These are phyloP conservation scores for Pipra filicauda DNA, from an alignment of 2,113 vertebrate genomes.

Conservation along the genomic window DNA sequence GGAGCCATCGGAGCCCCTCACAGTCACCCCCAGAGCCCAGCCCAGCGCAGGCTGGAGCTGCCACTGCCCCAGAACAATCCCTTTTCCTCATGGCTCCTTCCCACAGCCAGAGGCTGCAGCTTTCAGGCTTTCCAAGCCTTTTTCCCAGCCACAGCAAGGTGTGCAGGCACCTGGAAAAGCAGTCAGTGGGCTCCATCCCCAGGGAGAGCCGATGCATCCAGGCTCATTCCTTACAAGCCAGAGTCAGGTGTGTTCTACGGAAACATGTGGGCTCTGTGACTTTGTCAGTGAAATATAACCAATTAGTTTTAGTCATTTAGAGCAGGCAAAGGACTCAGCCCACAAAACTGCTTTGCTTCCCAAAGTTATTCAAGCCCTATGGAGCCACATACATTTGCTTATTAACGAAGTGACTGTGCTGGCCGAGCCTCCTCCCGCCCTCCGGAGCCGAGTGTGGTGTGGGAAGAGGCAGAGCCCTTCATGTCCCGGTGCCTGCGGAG, in stretches of 20 bases:
- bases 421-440: background rate
- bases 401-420: background rate
- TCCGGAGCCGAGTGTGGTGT: background rate
- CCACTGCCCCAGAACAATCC: background rate
- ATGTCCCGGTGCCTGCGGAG: background rate
- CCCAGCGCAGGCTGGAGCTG: background rate
- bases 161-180: background rate
- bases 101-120: background rate
- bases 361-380: slow-evolving; percentile 1
- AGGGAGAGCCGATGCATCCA: background rate
- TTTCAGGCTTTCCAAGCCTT: background rate
- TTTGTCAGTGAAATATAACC: background rate
- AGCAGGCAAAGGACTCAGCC: background rate
- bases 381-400: slow-evolving; percentile 58
- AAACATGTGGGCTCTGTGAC: background rate
- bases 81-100: background rate
- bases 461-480: background rate
- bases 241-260: background rate
- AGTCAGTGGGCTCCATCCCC: background rate
- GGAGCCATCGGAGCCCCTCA: background rate
- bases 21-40: background rate
- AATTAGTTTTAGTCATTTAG: background rate
- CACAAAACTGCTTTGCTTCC: background rate
- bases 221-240: fast-evolving
- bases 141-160: background rate